Conservation (phyloP, 2,113 vertebrate genomes). For the Calidris pygmaea region DNA sequence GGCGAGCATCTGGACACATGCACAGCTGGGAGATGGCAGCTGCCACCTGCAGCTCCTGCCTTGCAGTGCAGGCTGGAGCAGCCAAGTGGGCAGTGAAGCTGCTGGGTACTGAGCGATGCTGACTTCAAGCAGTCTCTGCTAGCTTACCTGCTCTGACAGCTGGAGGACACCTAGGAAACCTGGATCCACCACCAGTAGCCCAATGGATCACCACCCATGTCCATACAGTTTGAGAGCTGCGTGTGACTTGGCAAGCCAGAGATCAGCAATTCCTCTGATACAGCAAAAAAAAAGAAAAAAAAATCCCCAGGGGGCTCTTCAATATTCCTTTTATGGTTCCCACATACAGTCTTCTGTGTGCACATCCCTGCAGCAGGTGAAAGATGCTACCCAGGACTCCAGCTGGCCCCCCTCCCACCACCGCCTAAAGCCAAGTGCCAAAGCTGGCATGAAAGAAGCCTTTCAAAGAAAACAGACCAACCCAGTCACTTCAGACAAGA, state of each 20-base stretch:
- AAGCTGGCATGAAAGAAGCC: background rate
- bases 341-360: background rate
- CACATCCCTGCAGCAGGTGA: background rate
- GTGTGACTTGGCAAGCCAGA: background rate
- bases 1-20: background rate
- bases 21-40: background rate
- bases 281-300: background rate
- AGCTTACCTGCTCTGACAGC: background rate
- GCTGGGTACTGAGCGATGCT: background rate
- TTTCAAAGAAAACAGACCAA: conserved; percentile 2
- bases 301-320: background rate
- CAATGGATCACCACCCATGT: background rate
- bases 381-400: background rate
- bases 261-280: background rate
- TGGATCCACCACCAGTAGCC: background rate
- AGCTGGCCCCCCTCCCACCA: background rate
- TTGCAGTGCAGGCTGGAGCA: background rate
- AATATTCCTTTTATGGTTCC: background rate
- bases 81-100: background rate
- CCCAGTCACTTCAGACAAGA: background rate
- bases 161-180: background rate
- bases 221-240: background rate
- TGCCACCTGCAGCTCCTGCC: background rate
- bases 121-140: background rate
- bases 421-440: background rate